Evolutionary conservation across 2,888 invertebrate species (phyloP), one percentile per base, ranked within the genome.

Genomic region (Autographa pulchrina): DNA sequence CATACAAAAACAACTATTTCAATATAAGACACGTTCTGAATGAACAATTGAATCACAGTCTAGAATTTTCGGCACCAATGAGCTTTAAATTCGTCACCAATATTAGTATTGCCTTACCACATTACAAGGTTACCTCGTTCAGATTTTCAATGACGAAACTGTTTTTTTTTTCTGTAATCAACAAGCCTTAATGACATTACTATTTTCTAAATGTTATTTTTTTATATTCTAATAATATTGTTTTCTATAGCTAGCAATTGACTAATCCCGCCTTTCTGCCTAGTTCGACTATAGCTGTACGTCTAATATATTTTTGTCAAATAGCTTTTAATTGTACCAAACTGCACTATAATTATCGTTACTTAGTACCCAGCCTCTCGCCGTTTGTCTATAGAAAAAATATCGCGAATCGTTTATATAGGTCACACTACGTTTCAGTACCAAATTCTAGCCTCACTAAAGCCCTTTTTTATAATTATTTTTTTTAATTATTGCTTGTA

Each of bases 21-120:
- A 96, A 95, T 96, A 96, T 96, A 95, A 96, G 96, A 96, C 96
- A 95, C 96, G 94, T 94, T 92, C 94, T 89, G 92, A 92, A 94
- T 94, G 95, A 95, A 96, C 95, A 94, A 93, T 95, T 94, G 92
- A 92, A 96, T 96, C 95, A 96, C 96, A 95, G 96, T 95, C 94
- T 93, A 95, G 93, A 94, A 95, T 93, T 92, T 95, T 94, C 95
- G 94, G 95, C 95, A 95, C 95, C 95, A 93, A 94, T 94, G 92
- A 94, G 93, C 93, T 92, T 92, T 94, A 94, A 95, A 94, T 95
- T 95, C 94, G 94, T 94, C 94, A 91, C 92, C 92, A 87, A 85
- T 88, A 90, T 86, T 88, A 87, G 78, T 88, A 88, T 87, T 89
- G 85, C 85, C 88, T 88, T 88, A 87, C 88, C 86, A 87, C 86